Conservation (phyloP, 2,888 invertebrate species). For the Protophormia terraenovae region DNA sequence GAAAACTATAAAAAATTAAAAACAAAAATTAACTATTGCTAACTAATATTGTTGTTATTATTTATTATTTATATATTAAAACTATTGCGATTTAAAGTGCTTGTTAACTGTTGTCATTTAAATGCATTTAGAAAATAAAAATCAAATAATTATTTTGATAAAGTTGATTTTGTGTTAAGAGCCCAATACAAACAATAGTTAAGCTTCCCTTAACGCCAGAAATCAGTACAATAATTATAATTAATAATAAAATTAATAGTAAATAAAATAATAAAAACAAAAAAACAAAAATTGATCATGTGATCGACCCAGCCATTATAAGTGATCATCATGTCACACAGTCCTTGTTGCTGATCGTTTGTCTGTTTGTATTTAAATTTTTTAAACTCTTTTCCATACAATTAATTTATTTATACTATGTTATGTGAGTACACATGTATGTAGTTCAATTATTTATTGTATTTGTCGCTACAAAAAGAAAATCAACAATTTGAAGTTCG, state of each 20-base stretch:
- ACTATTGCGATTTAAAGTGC: slow-evolving; percentile 10
- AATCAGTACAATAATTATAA: too few relatives aligned
- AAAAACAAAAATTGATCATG: slow-evolving; percentile 36
- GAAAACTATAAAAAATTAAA: too few relatives aligned
- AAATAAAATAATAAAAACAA: neutral
- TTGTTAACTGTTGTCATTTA: slow-evolving; percentile 12
- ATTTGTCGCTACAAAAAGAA: neutral
- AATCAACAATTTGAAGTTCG: neutral
- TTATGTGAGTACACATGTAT: too few relatives aligned
- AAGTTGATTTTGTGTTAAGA: neutral
- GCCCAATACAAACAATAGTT: slow-evolving; percentile 17
- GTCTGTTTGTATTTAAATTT: neutral
- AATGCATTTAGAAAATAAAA: slow-evolving; percentile 23
- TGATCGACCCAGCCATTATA: slow-evolving; percentile 7
- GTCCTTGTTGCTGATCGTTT: too few relatives aligned
- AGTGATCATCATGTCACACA: slow-evolving; percentile 10
- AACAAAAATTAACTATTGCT: neutral
- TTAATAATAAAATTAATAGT: neutral
- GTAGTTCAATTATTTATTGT: neutral
- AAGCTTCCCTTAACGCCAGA: slow-evolving; percentile 45
- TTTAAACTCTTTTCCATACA: too few relatives aligned
- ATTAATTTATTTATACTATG: too few relatives aligned
- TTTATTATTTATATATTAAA: neutral
- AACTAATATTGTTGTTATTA: neutral
- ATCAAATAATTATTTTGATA: slow-evolving; percentile 4